Base-by-base conservation (phyloP, 1,140 invertebrate species). In the Samia ricini region DNA sequence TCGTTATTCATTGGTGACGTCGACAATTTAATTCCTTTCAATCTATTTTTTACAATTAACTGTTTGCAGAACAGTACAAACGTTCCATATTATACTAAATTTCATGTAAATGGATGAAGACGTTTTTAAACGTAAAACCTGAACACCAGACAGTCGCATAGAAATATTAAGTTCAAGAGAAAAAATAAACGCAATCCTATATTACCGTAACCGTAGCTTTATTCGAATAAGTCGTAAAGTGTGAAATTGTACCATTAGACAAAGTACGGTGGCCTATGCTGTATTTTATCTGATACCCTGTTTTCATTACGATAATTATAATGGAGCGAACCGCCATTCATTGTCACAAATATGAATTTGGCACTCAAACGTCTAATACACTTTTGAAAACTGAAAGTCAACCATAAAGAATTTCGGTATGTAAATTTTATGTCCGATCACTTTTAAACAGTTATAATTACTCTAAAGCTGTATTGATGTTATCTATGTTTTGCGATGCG, bases 271-370 rank as follows among this genome's bases (percentile, higher is more conserved):
- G 5, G 50, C 50, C 18, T 52, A 21, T 19, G 50, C 50, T 52
- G 50, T 52, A 52, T 52, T 52, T 52, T 52, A 52, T 52, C 50
- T 52, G 50, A 52, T 21, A 52, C 50, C 50, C 48, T 18, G n/a
- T 50, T 50, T 50, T 21, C 22, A 52, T 52, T 21, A 52, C 50
- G 19, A 52, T 52, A 52, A 52, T 52, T 52, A 52, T 52, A 22
- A 22, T 18, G 50, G 50, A 20, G 10, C 4, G 10, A 19, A 12
- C 18, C 22, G 19, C 5, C 26, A 10, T 29, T 29, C n/a, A 52
- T 52, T 21, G 50, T 52, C 50, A 52, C 50, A 52, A 18, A 52
- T 8, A 29, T 29, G n/a, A n/a, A 8, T 52, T 52, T 21, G 19
- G 20, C 10, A 19, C 50, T 52, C 50, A 52, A 52, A 52, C 10